Evolutionary conservation across 2,113 vertebrate genomes (phyloP).

Genomic region (Nanorana parkeri): DNA sequence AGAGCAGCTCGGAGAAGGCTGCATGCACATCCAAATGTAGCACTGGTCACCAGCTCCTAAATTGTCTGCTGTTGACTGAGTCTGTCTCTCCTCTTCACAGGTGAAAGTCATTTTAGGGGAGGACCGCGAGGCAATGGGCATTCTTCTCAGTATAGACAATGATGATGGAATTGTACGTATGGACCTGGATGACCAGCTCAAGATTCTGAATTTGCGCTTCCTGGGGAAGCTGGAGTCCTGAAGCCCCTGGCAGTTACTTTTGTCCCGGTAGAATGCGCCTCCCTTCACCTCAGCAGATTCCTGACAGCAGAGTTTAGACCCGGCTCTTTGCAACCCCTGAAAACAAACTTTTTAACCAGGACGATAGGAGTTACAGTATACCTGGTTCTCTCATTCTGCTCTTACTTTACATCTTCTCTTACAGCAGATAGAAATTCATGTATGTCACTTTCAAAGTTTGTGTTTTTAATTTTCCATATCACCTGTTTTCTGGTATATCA

Average conservation of each 20-base stretch:
- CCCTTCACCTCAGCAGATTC: neutral
- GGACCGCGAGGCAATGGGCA: slow-evolving; percentile 88
- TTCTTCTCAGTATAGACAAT: slow-evolving; percentile 88
- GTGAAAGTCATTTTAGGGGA: slow-evolving; percentile 94
- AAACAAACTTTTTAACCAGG: too few relatives aligned
- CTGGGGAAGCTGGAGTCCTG: slow-evolving; percentile 85
- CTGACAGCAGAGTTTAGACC: slow-evolving; percentile 5
- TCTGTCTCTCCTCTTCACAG: slow-evolving; percentile 63
- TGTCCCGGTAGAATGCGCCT: neutral
- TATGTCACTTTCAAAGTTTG: neutral
- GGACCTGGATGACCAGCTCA: slow-evolving; percentile 89
- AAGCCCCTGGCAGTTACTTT: neutral
- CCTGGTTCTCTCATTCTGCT: too few relatives aligned
- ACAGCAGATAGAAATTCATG: neutral
- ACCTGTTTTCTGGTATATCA: slow-evolving; percentile 3
- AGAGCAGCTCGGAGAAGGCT: too few relatives aligned
- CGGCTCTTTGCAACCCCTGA: neutral
- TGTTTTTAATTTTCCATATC: slow-evolving; percentile 30
- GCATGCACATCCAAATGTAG: too few relatives aligned
- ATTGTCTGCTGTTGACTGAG: too few relatives aligned
- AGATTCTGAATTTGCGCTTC: slow-evolving; percentile 93
- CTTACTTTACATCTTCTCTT: neutral
- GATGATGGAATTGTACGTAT: slow-evolving; percentile 93
- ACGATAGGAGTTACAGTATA: neutral
- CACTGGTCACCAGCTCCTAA: too few relatives aligned